phyloP scores from a whole-genome alignment of 53 echinoderm and acorn worm species.

The Actinopyga echinites region DNA sequence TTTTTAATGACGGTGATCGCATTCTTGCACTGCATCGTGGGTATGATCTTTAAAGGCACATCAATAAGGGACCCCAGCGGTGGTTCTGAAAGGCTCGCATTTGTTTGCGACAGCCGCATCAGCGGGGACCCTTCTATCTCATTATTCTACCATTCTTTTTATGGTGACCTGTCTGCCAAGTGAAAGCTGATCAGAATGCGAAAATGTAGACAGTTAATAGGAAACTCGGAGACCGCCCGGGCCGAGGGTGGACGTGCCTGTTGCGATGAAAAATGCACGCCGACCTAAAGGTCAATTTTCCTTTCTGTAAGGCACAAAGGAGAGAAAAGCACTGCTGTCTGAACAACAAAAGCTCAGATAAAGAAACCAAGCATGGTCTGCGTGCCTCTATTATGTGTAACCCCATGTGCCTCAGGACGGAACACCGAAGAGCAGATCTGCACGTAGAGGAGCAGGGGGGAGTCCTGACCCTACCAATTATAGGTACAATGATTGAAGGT shows the following conservation, averaged over 20 bases:
- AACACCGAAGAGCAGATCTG: conserved; percentile 13
- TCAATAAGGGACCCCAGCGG: neutral
- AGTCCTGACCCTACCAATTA: conserved; percentile 34
- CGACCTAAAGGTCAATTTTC: conserved; percentile 27
- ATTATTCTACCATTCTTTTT: conserved; percentile 11
- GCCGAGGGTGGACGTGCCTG: conserved; percentile 28
- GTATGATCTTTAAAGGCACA: neutral
- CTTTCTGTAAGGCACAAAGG: conserved; percentile 40
- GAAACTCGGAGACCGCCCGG: conserved; percentile 19
- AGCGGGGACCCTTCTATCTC: conserved; percentile 35
- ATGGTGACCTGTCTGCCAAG: conserved; percentile 21
- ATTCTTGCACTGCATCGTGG: conserved; percentile 28
- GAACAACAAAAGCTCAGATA: neutral
- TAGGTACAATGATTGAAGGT: conserved; percentile 34
- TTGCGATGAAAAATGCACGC: conserved; percentile 35
- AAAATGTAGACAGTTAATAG: conserved; percentile 6
- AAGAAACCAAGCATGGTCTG: conserved; percentile 4
- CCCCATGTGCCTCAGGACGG: conserved; percentile 34
- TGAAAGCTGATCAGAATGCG: neutral
- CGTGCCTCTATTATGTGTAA: conserved; percentile 29
- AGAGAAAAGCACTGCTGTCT: conserved; percentile 17
- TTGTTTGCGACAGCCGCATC: conserved; percentile 42
- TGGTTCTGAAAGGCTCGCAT: conserved; percentile 33
- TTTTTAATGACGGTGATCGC: neutral
- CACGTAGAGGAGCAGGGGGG: conserved; percentile 26